Conservation (phyloP, 2,797 vertebrate genomes). For the Gambusia yucatana region DNA sequence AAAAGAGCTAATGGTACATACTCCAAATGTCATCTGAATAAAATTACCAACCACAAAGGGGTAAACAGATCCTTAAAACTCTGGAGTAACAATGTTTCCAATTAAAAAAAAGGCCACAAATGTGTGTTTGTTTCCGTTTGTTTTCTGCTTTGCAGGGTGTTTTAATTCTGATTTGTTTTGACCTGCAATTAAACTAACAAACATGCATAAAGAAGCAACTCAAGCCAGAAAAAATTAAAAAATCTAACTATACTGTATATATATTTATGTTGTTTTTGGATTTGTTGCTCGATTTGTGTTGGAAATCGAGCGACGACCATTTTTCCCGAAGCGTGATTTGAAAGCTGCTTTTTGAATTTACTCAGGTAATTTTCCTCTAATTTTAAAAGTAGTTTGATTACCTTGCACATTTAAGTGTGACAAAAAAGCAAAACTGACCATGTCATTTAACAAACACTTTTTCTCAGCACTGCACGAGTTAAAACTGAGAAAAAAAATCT, state of each 20-base stretch:
- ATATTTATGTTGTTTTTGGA: neutral
- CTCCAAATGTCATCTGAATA: neutral
- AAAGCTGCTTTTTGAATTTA: neutral
- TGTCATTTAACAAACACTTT: neutral
- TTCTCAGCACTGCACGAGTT: neutral
- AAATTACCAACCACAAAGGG: neutral
- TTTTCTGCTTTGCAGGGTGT: neutral
- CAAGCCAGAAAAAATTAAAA: neutral
- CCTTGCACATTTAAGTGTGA: neutral
- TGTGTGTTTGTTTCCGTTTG: neutral
- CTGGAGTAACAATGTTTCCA: neutral
- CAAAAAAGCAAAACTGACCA: neutral
- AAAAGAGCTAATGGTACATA: neutral
- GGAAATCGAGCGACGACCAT: neutral
- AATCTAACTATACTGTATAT: neutral
- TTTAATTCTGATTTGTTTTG: neutral
- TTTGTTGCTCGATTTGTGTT: neutral
- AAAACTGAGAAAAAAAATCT: neutral
- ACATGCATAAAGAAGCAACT: neutral
- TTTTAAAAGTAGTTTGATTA: neutral
- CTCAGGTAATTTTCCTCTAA: neutral
- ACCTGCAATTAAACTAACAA: neutral
- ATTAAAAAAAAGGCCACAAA: neutral
- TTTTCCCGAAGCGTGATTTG: neutral
- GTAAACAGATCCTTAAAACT: constrained; percentile 3